A percentile compares a stretch with the other conserved stretches of the same genome.
Evolutionary conservation across 2,888 invertebrate species (phyloP).

Genomic region (Crepidodera aurea): DNA sequence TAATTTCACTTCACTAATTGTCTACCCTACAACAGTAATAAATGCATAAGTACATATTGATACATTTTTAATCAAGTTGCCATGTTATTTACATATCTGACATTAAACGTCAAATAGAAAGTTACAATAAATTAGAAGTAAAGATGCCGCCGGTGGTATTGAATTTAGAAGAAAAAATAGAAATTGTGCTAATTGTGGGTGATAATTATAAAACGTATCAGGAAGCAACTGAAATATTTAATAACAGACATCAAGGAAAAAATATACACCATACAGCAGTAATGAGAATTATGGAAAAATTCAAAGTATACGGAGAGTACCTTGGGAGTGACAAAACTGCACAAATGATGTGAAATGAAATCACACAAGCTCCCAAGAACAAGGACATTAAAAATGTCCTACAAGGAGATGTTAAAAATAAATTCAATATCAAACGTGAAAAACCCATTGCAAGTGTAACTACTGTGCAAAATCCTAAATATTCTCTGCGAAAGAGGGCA

Average conservation of each 20-base stretch:
- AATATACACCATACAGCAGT: constrained; percentile 5
- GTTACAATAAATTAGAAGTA: not conserved
- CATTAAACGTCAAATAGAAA: not conserved
- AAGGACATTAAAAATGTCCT: too few species aligned
- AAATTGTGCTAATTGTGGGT: too few species aligned
- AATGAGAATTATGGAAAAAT: too few species aligned
- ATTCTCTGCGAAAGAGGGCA: not conserved
- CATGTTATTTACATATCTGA: not conserved
- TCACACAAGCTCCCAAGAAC: too few species aligned
- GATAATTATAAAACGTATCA: not conserved
- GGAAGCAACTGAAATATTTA: constrained; percentile 5
- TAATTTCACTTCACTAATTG: too few species aligned
- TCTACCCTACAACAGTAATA: too few species aligned
- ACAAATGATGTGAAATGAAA: too few species aligned
- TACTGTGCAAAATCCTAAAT: constrained; percentile 8
- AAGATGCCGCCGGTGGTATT: not conserved
- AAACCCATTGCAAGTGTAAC: not conserved
- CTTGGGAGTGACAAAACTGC: too few species aligned
- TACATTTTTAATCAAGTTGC: constrained; percentile 9
- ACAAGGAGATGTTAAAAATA: constrained; percentile 1
- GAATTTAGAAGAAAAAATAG: not conserved
- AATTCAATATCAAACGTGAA: constrained; percentile 8
- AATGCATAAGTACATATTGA: not conserved
- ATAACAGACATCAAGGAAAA: constrained; percentile 1
- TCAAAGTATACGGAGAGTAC: constrained; percentile 7